A percentile compares a stretch with the other conserved stretches of the same genome.
phyloP scores from a whole-genome alignment of 1,140 invertebrate genomes.

The Sitodiplosis mosellana region DNA sequence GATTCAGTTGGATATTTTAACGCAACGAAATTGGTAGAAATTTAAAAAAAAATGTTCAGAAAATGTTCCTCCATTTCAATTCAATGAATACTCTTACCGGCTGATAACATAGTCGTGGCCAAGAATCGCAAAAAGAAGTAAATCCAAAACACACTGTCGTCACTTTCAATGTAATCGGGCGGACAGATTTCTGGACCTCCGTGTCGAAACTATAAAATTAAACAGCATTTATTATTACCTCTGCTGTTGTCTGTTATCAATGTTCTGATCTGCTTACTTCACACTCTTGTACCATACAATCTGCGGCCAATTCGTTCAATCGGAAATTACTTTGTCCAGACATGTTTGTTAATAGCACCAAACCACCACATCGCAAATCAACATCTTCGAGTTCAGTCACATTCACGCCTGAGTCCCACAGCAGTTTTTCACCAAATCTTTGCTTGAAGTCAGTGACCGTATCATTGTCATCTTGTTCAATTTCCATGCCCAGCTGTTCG shows the following conservation, averaged over 20 bases:
- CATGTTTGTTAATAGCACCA: slow-evolving; percentile 41
- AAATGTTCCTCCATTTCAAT: neutral
- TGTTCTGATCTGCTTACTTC: no score
- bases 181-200: slow-evolving; percentile 53
- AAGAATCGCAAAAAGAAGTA: slow-evolving; percentile 58
- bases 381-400: slow-evolving; percentile 45
- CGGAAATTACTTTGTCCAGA: slow-evolving; percentile 30
- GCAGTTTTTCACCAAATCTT: slow-evolving; percentile 38
- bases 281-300: slow-evolving; percentile 54
- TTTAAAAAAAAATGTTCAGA: neutral
- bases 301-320: slow-evolving; percentile 31
- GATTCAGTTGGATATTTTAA: neutral
- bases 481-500: slow-evolving; percentile 49
- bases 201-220: slow-evolving; percentile 24
- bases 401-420: slow-evolving; percentile 42
- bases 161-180: slow-evolving; percentile 50
- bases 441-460: slow-evolving; percentile 45
- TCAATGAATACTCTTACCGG: no score
- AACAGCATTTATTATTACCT: no score
- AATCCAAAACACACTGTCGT: slow-evolving; percentile 55
- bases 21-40: neutral
- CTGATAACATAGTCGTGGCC: slow-evolving; percentile 52
- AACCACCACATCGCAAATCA: slow-evolving; percentile 48
- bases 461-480: slow-evolving; percentile 44
- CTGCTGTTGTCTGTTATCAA: no score